Conservation (phyloP, 2,113 vertebrate genomes). For the Thinocorus orbignyianus region DNA sequence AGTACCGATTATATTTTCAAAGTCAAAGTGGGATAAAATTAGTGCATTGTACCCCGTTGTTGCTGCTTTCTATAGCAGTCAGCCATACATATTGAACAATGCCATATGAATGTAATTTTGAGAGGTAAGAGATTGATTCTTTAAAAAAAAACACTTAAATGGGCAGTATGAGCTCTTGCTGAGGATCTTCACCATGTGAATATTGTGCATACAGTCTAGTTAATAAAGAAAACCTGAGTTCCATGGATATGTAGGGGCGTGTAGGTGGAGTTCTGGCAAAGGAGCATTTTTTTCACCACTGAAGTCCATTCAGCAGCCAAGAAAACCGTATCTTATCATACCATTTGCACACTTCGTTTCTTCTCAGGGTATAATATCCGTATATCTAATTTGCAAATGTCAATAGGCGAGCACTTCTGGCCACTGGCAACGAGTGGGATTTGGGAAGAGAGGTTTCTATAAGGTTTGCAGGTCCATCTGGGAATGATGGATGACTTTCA, state of each 20-base stretch:
- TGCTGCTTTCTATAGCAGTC: slow-evolving; percentile 71
- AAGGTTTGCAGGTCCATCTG: background rate
- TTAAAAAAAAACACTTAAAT: slow-evolving; percentile 68
- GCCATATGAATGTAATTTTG: slow-evolving; percentile 72
- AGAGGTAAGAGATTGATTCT: slow-evolving; percentile 75
- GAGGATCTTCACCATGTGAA: slow-evolving; percentile 64
- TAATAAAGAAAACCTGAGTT: slow-evolving; percentile 66
- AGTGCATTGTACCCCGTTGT: slow-evolving; percentile 71
- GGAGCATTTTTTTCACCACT: background rate
- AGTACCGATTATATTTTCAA: slow-evolving; percentile 78
- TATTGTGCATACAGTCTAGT: slow-evolving; percentile 51
- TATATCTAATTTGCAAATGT: slow-evolving; percentile 9
- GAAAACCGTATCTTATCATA: background rate
- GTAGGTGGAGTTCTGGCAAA: slow-evolving; percentile 6
- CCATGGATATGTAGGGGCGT: background rate
- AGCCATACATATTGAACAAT: slow-evolving; percentile 76
- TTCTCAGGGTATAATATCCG: background rate
- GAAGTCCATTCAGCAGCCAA: slow-evolving; percentile 7
- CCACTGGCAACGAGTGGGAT: background rate
- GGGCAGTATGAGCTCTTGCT: slow-evolving; percentile 65
- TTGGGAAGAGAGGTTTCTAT: background rate
- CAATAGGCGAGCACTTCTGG: background rate
- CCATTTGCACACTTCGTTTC: background rate
- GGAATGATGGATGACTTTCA: slow-evolving; percentile 58
- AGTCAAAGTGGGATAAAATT: slow-evolving; percentile 81